phyloP scores from a whole-genome alignment of 2,113 vertebrate genomes.

The Oryzias curvinotus region DNA sequence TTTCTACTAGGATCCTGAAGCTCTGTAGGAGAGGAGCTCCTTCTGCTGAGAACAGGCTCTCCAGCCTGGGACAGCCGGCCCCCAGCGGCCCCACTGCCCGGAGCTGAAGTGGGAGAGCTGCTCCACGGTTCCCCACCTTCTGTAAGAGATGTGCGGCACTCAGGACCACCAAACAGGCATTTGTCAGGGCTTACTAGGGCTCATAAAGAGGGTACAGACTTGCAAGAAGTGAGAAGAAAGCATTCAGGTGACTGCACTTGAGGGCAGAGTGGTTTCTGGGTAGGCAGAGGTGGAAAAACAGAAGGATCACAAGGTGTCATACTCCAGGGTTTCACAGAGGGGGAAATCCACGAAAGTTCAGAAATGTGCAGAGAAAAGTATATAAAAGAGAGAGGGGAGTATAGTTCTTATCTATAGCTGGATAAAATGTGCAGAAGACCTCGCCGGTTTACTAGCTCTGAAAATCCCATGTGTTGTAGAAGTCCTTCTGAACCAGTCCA shows the following conservation, averaged over 20 bases:
- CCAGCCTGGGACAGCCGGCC: conserved; percentile 43
- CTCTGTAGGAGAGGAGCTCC: conserved; percentile 55
- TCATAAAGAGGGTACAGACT: conserved; percentile 40
- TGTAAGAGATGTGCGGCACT: conserved; percentile 75
- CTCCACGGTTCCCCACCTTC: conserved; percentile 72
- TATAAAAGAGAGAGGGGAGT: conserved; percentile 41
- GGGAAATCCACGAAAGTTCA: conserved; percentile 1
- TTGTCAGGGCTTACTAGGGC: conserved; percentile 27
- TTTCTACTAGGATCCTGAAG: conserved; percentile 76
- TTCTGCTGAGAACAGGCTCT: conserved; percentile 46
- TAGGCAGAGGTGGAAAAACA: conserved; percentile 18
- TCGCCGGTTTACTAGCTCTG: no score
- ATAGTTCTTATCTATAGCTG: conserved; percentile 59
- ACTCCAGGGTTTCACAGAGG: conserved; percentile 11
- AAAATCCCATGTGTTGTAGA: no score
- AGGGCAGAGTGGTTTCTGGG: conserved; percentile 15
- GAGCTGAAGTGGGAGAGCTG: conserved; percentile 49
- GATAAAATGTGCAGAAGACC: conserved; percentile 1
- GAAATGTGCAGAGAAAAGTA: conserved; percentile 9
- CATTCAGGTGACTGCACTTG: conserved; percentile 40
- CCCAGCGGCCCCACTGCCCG: conserved; percentile 50
- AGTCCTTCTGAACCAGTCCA: no score
- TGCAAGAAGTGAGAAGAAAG: conserved; percentile 30
- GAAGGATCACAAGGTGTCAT: conserved; percentile 1
- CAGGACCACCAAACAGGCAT: conserved; percentile 53